These are phyloP conservation scores for Cryptoprocta ferox DNA, from an alignment of 2,797 vertebrate species.

Conservation along the genomic window DNA sequence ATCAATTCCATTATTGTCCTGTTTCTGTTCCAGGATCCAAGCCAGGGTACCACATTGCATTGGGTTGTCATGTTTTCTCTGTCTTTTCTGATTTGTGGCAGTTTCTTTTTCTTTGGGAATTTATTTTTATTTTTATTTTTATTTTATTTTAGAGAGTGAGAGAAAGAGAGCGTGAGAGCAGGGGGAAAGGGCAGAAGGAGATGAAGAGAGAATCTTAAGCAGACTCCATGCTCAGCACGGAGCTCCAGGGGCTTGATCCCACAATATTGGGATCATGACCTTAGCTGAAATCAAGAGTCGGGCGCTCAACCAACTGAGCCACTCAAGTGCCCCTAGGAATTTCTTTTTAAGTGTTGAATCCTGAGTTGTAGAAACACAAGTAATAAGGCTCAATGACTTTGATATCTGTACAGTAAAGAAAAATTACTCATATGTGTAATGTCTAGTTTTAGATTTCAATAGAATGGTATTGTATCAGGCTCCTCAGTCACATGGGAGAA, in stretches of 20 bases:
- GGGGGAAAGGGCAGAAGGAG: no score
- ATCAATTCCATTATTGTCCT: not conserved
- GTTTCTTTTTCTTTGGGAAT: conserved; percentile 16
- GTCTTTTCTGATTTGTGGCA: not conserved
- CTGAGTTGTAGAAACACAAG: conserved; percentile 51
- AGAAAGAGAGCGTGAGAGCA: no score
- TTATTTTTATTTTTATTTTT: not conserved
- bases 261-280: no score
- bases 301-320: no score
- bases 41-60: not conserved
- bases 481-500: not conserved
- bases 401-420: not conserved
- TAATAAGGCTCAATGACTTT: conserved; percentile 26
- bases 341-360: conserved; percentile 65
- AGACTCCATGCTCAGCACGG: no score
- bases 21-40: not conserved
- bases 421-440: not conserved
- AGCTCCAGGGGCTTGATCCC: no score
- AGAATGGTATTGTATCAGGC: not conserved
- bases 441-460: conserved; percentile 8
- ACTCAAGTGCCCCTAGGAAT: not conserved
- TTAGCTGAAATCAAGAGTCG: no score
- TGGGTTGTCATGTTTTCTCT: not conserved
- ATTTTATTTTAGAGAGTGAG: no score
- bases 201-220: no score